phyloP scores from a whole-genome alignment of 2,113 vertebrate genomes.

The Megaceryle maxima region DNA sequence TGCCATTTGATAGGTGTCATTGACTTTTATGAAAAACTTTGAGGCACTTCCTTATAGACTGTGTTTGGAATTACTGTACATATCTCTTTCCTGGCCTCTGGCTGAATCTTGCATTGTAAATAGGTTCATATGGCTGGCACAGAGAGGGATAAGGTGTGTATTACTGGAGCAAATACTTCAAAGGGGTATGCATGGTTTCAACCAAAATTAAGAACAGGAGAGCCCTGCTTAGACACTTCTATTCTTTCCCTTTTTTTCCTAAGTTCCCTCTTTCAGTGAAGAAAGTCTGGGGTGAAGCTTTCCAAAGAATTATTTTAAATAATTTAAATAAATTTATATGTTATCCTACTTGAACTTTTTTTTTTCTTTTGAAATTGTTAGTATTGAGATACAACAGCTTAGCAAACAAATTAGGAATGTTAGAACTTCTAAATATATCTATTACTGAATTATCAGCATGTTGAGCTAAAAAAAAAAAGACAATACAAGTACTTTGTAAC shows the following conservation, averaged over 20 bases:
- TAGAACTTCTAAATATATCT: background rate
- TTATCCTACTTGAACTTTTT: background rate
- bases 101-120: constrained; percentile 70
- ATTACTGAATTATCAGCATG: background rate
- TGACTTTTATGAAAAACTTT: constrained; percentile 68
- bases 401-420: background rate
- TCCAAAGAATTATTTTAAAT: constrained; percentile 12
- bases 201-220: constrained; percentile 77
- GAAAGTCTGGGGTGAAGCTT: constrained; percentile 48
- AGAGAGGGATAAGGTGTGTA: constrained; percentile 67
- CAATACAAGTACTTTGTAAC: background rate
- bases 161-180: constrained; percentile 68
- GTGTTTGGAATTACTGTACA: constrained; percentile 72
- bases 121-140: constrained; percentile 69
- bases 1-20: constrained; percentile 68
- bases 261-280: constrained; percentile 23
- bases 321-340: background rate
- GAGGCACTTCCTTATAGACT: constrained; percentile 68
- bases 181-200: constrained; percentile 64
- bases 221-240: constrained; percentile 27
- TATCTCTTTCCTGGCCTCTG: constrained; percentile 74
- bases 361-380: background rate
- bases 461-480: background rate
- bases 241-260: background rate
- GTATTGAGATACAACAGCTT: background rate